These are phyloP conservation scores for Emydoidea blandingii DNA, from an alignment of 2,797 vertebrate genomes.

Conservation along the genomic window DNA sequence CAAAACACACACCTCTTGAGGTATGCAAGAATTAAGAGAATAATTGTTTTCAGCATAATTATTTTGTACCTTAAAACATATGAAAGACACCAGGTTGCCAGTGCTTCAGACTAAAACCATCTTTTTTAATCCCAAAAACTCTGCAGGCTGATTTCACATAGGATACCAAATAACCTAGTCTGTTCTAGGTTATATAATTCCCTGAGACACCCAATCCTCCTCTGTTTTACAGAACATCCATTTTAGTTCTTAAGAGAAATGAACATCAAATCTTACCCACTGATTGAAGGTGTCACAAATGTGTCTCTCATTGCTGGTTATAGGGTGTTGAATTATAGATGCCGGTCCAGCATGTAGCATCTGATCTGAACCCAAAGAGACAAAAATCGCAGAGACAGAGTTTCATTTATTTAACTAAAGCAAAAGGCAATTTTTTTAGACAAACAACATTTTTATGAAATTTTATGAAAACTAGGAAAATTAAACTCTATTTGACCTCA, in stretches of 20 bases:
- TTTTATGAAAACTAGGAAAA: neutral
- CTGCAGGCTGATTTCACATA: neutral
- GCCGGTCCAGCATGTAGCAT: conserved; percentile 39
- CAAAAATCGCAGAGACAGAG: conserved; percentile 18
- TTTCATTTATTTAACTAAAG: conserved; percentile 43
- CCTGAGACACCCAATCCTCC: neutral
- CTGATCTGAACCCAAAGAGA: conserved; percentile 76
- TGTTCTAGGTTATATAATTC: neutral
- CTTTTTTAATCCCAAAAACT: neutral
- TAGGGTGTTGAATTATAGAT: conserved; percentile 49
- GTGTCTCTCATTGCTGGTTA: conserved; percentile 83
- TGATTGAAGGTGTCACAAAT: conserved; percentile 90
- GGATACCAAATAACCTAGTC: accelerated
- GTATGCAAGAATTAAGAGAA: neutral
- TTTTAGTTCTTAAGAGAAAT: neutral
- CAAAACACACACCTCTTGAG: neutral
- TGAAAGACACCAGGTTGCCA: neutral
- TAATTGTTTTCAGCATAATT: neutral
- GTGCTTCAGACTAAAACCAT: neutral
- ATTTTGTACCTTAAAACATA: neutral
- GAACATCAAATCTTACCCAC: conserved; percentile 87
- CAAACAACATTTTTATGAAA: conserved; percentile 6
- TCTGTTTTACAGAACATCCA: neutral
- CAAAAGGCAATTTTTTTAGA: conserved; percentile 27
- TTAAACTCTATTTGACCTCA: neutral